These are phyloP conservation scores for Oryzias dopingdopingensis DNA, from an alignment of 2,797 vertebrate genomes.

Conservation along the genomic window DNA sequence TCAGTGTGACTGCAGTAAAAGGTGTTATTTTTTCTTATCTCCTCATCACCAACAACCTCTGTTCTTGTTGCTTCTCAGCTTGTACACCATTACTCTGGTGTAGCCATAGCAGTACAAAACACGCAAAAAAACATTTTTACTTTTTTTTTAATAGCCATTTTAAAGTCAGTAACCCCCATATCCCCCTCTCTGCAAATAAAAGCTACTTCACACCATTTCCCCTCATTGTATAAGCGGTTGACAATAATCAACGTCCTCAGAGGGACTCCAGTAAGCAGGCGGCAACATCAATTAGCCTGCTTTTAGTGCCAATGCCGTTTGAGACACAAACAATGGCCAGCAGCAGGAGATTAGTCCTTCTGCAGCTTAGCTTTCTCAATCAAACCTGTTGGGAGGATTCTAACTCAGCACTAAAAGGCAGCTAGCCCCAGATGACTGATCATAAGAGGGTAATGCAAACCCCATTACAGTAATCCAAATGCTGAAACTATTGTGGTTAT, in stretches of 20 bases:
- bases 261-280: conserved; percentile 49
- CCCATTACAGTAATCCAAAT: conserved; percentile 65
- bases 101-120: background rate
- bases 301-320: conserved; percentile 47
- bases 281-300: conserved; percentile 72
- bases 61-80: background rate
- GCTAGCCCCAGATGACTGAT: conserved; percentile 52
- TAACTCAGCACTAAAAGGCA: conserved; percentile 46
- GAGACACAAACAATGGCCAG: conserved; percentile 50
- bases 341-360: conserved; percentile 53
- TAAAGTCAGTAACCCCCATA: conserved; percentile 7
- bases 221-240: background rate
- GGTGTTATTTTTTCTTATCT: background rate
- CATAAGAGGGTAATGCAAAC: conserved; percentile 46
- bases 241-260: conserved; percentile 35
- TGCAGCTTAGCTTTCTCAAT: conserved; percentile 49
- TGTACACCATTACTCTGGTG: background rate
- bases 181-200: background rate
- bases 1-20: background rate
- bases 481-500: conserved; percentile 42
- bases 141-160: background rate
- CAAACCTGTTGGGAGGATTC: conserved; percentile 32
- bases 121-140: background rate
- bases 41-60: background rate
- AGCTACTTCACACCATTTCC: conserved; percentile 16